phyloP scores from a whole-genome alignment of 2,797 vertebrate species.

The Syndactyla subalaris region DNA sequence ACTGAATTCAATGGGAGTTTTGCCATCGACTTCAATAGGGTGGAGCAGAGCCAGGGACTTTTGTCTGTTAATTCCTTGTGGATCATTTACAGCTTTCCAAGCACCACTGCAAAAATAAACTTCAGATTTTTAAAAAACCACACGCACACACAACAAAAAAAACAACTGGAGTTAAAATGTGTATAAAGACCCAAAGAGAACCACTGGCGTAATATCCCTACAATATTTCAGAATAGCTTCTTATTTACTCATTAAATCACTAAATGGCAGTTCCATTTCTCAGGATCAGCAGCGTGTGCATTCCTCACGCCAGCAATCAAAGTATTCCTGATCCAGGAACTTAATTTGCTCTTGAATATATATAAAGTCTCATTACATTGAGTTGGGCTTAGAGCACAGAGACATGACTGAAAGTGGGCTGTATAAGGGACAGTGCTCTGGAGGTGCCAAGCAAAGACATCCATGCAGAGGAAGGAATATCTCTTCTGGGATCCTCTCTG shows the following conservation, averaged over 20 bases:
- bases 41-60: conserved; percentile 48
- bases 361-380: neutral
- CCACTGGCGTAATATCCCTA: neutral
- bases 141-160: conserved; percentile 19
- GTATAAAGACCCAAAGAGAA: conserved; percentile 18
- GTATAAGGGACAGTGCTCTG: neutral
- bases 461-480: rapidly evolving
- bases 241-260: conserved; percentile 46
- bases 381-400: neutral
- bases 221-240: conserved; percentile 14
- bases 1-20: conserved; percentile 44
- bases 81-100: conserved; percentile 66
- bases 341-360: neutral
- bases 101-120: conserved; percentile 66
- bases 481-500: neutral
- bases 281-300: neutral
- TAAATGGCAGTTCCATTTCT: neutral
- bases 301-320: neutral
- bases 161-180: conserved; percentile 21
- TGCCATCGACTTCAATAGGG: conserved; percentile 34
- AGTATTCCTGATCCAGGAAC: neutral
- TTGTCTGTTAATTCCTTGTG: conserved; percentile 61
- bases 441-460: neutral
- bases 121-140: conserved; percentile 60
- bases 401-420: neutral